Percentiles rank a stretch among this genome's conserved stretches.
Conservation (phyloP, 2,113 vertebrate genomes). For the Charina bottae region DNA sequence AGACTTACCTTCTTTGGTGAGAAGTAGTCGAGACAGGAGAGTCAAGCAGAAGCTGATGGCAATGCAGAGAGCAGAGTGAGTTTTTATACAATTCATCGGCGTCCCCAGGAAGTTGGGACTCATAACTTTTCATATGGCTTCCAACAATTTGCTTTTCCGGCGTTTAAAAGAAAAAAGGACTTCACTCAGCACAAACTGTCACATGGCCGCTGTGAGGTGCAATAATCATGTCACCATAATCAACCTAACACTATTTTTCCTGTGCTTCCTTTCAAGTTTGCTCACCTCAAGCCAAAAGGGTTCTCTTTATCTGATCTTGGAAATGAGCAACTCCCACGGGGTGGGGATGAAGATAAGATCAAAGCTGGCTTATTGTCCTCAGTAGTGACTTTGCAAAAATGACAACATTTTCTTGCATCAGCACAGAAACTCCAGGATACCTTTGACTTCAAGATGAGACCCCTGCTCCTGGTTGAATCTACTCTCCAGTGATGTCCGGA, state of each 20-base stretch:
- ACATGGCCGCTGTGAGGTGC: not conserved
- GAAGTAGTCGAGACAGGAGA: not conserved
- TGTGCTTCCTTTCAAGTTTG: not conserved
- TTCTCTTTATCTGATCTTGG: not conserved
- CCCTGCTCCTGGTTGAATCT: not conserved
- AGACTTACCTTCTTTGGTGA: not conserved
- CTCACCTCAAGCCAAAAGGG: not conserved
- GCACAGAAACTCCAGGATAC: no score
- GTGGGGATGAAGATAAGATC: not conserved
- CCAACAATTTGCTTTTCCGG: not conserved
- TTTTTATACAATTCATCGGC: not conserved
- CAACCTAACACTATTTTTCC: not conserved
- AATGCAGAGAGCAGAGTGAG: no score
- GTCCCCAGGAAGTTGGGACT: not conserved
- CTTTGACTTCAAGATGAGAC: not conserved
- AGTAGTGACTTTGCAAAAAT: not conserved
- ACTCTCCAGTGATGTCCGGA: not conserved
- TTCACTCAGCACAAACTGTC: not conserved
- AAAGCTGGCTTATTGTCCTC: not conserved
- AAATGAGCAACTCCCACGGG: not conserved
- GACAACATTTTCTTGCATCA: not conserved
- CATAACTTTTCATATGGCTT: no score
- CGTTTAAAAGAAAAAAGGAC: not conserved
- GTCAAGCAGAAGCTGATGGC: not conserved
- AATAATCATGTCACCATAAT: not conserved